A percentile compares a stretch with the other conserved stretches of the same genome.
These are phyloP conservation scores for Lydus trimaculatus DNA, from an alignment of 2,888 invertebrate species.

Conservation along the genomic window DNA sequence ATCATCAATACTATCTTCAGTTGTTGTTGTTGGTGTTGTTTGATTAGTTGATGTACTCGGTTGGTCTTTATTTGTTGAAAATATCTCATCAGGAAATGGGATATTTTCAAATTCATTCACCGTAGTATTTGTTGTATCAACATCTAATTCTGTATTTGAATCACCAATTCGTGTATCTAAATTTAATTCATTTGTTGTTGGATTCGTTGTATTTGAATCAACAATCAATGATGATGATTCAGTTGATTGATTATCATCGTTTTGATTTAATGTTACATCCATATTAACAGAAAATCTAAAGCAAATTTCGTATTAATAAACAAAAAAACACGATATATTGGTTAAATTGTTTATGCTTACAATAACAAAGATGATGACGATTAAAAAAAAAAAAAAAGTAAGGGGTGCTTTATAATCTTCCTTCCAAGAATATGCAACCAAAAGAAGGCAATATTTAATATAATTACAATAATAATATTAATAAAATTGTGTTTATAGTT, in stretches of 20 bases:
- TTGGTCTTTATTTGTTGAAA: background rate
- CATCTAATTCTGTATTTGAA: background rate
- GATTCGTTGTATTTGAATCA: background rate
- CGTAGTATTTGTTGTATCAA: background rate
- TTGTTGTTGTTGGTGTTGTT: background rate
- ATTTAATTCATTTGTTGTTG: background rate
- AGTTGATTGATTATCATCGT: background rate
- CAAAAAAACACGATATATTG: background rate
- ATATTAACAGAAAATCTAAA: background rate
- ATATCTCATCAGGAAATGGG: constrained; percentile 2
- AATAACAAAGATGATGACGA: too few species aligned
- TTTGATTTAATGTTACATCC: background rate
- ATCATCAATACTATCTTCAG: background rate
- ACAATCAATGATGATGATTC: background rate
- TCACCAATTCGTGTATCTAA: background rate
- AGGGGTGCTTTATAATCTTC: too few species aligned
- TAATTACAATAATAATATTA: too few species aligned
- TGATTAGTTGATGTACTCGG: background rate
- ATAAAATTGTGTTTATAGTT: too few species aligned
- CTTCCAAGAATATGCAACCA: too few species aligned
- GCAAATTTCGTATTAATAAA: background rate
- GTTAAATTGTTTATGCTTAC: too few species aligned
- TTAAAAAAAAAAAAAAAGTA: too few species aligned
- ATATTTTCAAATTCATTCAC: background rate
- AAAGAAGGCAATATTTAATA: too few species aligned